Base-by-base conservation (phyloP, 2,113 vertebrate species). In the Rhabdomys dilectus region DNA sequence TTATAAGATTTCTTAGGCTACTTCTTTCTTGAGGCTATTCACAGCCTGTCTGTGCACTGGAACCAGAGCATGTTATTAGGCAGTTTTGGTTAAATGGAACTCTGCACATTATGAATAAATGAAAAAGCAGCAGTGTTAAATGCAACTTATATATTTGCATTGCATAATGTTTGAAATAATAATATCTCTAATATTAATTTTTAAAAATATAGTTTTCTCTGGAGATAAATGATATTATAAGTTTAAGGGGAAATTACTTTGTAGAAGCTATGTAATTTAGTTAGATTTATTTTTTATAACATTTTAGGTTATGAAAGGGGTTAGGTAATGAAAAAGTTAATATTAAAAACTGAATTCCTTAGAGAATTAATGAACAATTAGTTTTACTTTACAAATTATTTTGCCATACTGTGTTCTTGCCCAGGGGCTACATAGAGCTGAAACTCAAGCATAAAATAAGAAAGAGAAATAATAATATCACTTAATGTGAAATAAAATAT, bases 361-460 rank as follows among this genome's bases (percentile, higher is more conserved):
- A 26, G 42, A 88, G 82, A 92, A 60, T 60, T 84, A 16, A 29
- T 70, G 84, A 80, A 88, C 70, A 70, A 85, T 92, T 51, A 93
- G 80, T 72, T 91, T 96, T 81, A 68, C 85, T 95, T 92, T 90
- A 85, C 70, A 80, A 90, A 95, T 95, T 91, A 76, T 78, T 93
- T 96, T 88, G 48, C 15, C 2, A 5, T 66, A 42, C 15, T 36
- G 0, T 84, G 95, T 92, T 80, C 58, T 93, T 92, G 48, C 51
- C 76, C 88, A n/a, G 36, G n/a, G 76, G 7, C 78, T 75, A 80
- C 51, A 80, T 58, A 53, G 45, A 73, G 75, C 17, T 90, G 19
- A 85, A 91, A 78, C 64, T 21, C 62, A 51, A 34, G 13, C 66
- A 92, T 39, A 87, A 94, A 93, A 86, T 73, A 96, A 81, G 29